phyloP scores from a whole-genome alignment of 2,113 vertebrate species.

The Etia nguti region DNA sequence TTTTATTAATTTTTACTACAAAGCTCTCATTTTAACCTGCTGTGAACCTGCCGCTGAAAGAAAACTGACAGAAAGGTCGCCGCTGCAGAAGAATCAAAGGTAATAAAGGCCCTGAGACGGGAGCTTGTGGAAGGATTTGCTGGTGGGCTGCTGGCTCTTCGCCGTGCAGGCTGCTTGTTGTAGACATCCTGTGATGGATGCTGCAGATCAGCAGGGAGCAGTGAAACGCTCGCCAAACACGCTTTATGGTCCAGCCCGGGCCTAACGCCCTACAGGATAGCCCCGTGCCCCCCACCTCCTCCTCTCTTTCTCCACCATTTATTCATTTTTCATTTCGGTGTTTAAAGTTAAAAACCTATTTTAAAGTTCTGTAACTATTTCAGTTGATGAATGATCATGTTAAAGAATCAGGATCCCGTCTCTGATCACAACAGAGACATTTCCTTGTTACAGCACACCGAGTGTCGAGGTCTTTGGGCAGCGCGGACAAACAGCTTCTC shows the following conservation, averaged over 20 bases:
- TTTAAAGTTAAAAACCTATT: not conserved
- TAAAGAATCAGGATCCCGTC: rapidly evolving
- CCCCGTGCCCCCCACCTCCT: not conserved
- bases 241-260: not conserved
- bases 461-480: not conserved
- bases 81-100: not conserved
- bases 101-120: not conserved
- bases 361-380: not conserved
- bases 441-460: rapidly evolving
- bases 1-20: too few relatives aligned
- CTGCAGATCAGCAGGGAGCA: not conserved
- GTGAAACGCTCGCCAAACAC: not conserved
- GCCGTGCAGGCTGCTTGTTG: not conserved
- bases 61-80: too few relatives aligned
- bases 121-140: too few relatives aligned
- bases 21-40: too few relatives aligned
- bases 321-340: not conserved
- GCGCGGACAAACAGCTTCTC: not conserved
- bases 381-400: not conserved
- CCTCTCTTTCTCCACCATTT: not conserved
- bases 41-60: too few relatives aligned
- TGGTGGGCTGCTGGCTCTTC: not conserved
- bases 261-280: not conserved
- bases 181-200: not conserved
- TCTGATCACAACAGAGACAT: not conserved